Evolutionary conservation across 2,888 invertebrate genomes (phyloP), one percentile per base, ranked within the genome.

Genomic region (Molanna angustata): DNA sequence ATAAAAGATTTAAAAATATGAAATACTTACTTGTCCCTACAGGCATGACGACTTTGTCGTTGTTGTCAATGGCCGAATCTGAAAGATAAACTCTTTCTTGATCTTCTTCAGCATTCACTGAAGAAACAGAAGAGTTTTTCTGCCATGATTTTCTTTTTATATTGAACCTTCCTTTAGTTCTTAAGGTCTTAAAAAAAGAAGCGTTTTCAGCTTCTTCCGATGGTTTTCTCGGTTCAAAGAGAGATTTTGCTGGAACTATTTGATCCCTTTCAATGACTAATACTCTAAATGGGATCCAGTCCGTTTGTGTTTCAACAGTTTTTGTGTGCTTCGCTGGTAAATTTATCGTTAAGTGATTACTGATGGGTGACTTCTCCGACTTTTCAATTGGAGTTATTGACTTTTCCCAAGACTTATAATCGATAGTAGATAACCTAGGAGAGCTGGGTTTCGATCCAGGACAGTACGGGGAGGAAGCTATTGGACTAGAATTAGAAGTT

Each of bases 401-500:
- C 31, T 44, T 49, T 27, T 54, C 43, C 49, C 54, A 49, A 31
- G 54, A 54, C 27, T 52, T 35, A 43, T 48, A 53, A 31, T 53
- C 53, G 17, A 22, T 45, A 21, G 41, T 49, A n/a, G 53, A 49
- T 44, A 49, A 51, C 39, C 40, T 43, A 22, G 52, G 32, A 42
- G 51, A 44, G 21, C 14, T 49, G 22, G 44, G 16, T 49, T 52
- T 52, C 27, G 39, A 40, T 32, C 19, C 27, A 27, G 39, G 27
- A 19, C 39, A 33, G 42, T 42, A 45, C 22, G 40, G 48, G 3
- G 52, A 46, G 9, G 55, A 16, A 18, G 49, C 49, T 21, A 46
- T 41, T 52, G 57, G 60, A 60, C 60, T 60, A 60, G 60, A 60
- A 55, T 59, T 55, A 11, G 54, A 47, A 41, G 53, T 51, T 52